These are phyloP conservation scores for Phyllotreta cruciferae DNA, from an alignment of 2,888 invertebrate species.

Conservation along the genomic window DNA sequence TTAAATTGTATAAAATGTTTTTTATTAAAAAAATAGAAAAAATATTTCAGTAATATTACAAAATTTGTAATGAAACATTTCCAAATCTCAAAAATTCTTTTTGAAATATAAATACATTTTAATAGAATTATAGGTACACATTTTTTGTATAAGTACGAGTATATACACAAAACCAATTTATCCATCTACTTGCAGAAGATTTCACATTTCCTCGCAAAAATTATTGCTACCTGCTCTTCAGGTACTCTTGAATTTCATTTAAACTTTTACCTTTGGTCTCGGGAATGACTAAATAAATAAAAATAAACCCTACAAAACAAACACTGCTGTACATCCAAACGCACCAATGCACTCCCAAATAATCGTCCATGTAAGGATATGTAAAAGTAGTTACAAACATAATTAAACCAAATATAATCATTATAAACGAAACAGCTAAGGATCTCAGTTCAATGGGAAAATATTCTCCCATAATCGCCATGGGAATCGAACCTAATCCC, in stretches of 20 bases:
- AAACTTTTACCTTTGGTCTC: conserved; percentile 25
- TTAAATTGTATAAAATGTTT: too few species aligned
- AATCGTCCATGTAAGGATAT: conserved; percentile 19
- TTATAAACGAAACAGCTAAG: conserved; percentile 9
- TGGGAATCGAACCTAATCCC: conserved; percentile 17
- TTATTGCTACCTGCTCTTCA: conserved; percentile 5
- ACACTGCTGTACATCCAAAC: conserved; percentile 17
- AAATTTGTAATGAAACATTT: too few species aligned
- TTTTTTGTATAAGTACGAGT: too few species aligned
- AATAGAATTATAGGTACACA: too few species aligned
- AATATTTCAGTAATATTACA: too few species aligned
- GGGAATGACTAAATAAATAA: conserved; percentile 22
- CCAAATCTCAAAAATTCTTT: too few species aligned
- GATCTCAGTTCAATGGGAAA: conserved; percentile 13
- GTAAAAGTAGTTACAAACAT: conserved; percentile 20
- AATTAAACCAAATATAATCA: conserved; percentile 11
- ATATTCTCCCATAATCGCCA: conserved; percentile 21
- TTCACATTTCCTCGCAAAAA: too few species aligned
- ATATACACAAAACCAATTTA: too few species aligned
- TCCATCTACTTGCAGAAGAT: too few species aligned
- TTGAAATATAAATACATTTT: too few species aligned
- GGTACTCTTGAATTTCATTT: conserved; percentile 17
- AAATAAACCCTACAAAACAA: conserved; percentile 16
- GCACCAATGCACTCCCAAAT: conserved; percentile 23
- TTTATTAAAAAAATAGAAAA: too few species aligned